A percentile compares a stretch with the other conserved stretches of the same genome.
Conservation (phyloP, 2,888 invertebrate species). For the Sphecodes monilicornis region DNA sequence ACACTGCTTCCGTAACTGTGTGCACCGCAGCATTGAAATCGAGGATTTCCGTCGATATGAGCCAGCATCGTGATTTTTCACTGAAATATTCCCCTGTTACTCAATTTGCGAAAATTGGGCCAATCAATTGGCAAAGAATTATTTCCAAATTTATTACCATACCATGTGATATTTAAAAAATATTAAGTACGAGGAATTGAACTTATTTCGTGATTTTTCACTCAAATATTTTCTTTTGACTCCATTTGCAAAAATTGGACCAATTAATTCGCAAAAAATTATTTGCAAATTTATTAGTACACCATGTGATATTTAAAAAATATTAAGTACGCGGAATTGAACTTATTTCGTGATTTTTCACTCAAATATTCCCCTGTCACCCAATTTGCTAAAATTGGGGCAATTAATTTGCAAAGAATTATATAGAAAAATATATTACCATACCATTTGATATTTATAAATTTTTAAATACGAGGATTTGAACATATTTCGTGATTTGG, state of each 20-base stretch:
- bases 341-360: too few species aligned
- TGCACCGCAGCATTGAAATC: background rate
- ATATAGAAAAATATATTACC: background rate
- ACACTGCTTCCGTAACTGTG: slow-evolving; percentile 5
- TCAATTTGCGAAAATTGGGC: background rate
- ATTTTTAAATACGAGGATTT: background rate
- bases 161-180: background rate
- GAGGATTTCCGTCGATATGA: background rate
- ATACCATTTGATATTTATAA: background rate
- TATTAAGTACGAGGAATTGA: background rate
- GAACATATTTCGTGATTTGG: too few species aligned
- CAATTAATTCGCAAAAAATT: background rate
- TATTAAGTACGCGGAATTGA: too few species aligned
- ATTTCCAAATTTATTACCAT: background rate
- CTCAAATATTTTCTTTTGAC: background rate
- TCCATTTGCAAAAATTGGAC: background rate
- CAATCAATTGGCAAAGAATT: background rate
- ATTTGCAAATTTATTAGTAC: too few species aligned
- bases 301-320: too few species aligned
- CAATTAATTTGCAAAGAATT: background rate
- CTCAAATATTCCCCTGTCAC: background rate
- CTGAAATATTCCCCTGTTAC: background rate
- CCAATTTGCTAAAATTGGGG: background rate
- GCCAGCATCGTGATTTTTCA: background rate
- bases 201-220: too few species aligned